Conservation (phyloP, 2,113 vertebrate genomes). For the Terrapene triunguis region DNA sequence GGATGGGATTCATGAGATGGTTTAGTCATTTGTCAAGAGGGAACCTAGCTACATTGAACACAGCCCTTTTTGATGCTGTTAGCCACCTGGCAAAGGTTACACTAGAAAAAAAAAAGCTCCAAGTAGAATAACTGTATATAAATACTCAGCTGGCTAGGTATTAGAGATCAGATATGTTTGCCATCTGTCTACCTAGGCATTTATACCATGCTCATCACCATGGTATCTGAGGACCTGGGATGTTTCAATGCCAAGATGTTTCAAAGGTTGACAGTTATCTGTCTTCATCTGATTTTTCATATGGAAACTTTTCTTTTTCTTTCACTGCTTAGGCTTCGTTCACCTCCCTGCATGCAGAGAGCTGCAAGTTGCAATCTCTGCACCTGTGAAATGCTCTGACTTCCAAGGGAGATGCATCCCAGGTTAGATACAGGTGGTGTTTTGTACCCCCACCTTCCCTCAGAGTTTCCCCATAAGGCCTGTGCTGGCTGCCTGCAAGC, state of each 20-base stretch:
- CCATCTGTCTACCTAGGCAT: neutral
- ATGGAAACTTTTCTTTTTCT: neutral
- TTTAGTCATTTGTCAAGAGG: neutral
- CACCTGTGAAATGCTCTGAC: neutral
- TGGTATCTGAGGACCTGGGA: neutral
- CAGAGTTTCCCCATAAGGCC: neutral
- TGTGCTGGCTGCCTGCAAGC: neutral
- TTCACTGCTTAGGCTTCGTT: neutral
- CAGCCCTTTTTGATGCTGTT: neutral
- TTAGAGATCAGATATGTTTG: neutral
- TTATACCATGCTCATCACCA: neutral
- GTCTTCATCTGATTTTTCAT: neutral
- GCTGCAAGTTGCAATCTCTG: neutral
- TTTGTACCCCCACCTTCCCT: neutral
- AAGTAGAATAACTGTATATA: neutral
- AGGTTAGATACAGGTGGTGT: neutral
- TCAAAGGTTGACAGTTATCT: neutral
- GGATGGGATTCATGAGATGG: neutral
- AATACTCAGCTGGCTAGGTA: neutral
- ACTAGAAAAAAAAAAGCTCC: neutral
- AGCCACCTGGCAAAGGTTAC: neutral
- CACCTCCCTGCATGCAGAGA: neutral
- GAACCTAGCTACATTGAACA: neutral
- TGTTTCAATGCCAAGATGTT: neutral
- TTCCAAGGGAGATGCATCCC: rapidly evolving